Evolutionary conservation across 2,113 vertebrate genomes (phyloP).

Genomic region (Peromyscus polionotus): DNA sequence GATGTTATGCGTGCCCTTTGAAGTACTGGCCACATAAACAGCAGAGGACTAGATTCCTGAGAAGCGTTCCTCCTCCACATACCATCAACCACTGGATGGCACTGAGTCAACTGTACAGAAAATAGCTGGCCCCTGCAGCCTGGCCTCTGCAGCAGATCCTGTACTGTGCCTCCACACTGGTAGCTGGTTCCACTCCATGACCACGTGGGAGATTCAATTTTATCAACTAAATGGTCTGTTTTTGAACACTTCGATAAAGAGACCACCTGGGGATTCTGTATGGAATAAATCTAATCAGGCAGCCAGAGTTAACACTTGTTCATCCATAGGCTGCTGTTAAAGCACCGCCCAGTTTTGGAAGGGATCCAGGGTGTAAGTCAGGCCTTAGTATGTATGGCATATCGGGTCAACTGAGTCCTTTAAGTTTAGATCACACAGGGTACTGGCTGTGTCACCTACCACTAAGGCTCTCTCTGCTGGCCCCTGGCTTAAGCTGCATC

Average conservation of each 20-base stretch:
- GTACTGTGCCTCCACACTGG: fast-evolving
- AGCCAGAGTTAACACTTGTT: not conserved
- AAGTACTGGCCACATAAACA: not conserved
- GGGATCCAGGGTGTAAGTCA: not conserved
- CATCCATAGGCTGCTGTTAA: not conserved
- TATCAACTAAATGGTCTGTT: slow-evolving; percentile 19
- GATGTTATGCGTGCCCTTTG: slow-evolving; percentile 24
- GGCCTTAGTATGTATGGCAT: not conserved
- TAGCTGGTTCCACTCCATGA: slow-evolving; percentile 34
- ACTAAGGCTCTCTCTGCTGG: not conserved
- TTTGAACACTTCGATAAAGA: slow-evolving; percentile 51
- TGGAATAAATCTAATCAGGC: slow-evolving; percentile 48
- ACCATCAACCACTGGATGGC: not conserved
- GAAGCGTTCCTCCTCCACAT: not conserved
- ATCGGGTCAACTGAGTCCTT: not conserved
- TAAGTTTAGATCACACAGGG: not conserved
- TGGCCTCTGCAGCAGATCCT: not conserved
- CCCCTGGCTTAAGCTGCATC: not conserved
- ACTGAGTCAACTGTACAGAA: slow-evolving; percentile 31
- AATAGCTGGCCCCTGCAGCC: slow-evolving; percentile 2
- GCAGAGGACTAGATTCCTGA: not conserved
- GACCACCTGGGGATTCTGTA: slow-evolving; percentile 45
- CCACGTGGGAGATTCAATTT: slow-evolving; percentile 44
- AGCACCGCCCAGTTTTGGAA: not conserved
- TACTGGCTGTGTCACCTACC: not conserved